phyloP scores from a whole-genome alignment of 2,113 vertebrate species.

The Bothrops jararaca region DNA sequence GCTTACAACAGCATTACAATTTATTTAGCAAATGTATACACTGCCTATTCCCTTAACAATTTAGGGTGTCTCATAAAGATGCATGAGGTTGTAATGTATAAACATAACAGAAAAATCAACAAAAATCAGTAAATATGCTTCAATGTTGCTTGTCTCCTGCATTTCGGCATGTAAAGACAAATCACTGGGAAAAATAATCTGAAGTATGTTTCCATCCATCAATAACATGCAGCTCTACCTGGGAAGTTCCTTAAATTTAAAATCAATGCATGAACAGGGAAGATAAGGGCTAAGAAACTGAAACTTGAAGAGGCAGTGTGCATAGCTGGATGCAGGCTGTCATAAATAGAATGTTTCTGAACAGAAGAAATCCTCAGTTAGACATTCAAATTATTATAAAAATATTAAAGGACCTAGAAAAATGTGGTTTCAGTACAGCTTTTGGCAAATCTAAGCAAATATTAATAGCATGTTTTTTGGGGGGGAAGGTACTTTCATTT shows the following conservation, averaged over 20 bases:
- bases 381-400: neutral
- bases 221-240: neutral
- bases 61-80: neutral
- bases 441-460: neutral
- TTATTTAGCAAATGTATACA: neutral
- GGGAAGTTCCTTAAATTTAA: neutral
- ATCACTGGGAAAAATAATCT: neutral
- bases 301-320: neutral
- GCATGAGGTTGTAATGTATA: neutral
- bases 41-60: neutral
- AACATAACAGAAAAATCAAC: neutral
- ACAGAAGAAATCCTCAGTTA: neutral
- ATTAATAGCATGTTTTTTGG: neutral
- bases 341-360: neutral
- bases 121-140: neutral
- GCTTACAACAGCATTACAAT: neutral
- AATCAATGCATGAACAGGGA: neutral
- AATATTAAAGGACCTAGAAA: neutral
- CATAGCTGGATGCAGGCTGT: neutral
- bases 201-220: neutral
- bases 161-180: neutral
- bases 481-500: neutral
- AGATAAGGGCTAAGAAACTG: neutral
- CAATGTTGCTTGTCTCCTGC: neutral
- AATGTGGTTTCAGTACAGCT: neutral